A percentile compares a stretch with the other conserved stretches of the same genome.
These are phyloP conservation scores for Globodera rostochiensis DNA, from an alignment of 1,140 invertebrate species.

Conservation along the genomic window DNA sequence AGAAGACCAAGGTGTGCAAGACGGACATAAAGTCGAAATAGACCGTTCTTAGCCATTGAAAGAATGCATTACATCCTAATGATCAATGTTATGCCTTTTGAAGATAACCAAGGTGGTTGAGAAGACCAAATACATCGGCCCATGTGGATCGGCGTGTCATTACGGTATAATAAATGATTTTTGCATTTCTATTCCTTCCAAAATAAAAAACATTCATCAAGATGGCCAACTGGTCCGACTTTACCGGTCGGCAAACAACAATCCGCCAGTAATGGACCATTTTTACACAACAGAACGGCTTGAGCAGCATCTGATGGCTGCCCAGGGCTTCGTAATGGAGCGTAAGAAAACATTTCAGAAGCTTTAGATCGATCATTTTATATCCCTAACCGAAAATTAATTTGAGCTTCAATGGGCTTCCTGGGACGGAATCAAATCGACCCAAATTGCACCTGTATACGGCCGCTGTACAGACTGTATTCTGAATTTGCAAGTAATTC, in stretches of 20 bases:
- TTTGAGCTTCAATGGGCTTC: constrained; percentile 54
- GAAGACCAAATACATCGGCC: constrained; percentile 41
- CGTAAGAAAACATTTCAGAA: constrained; percentile 15
- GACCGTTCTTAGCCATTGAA: too few relatives aligned
- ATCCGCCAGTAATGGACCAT: constrained; percentile 50
- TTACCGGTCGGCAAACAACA: constrained; percentile 50
- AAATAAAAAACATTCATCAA: not conserved
- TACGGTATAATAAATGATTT: constrained; percentile 28
- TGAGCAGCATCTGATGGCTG: constrained; percentile 47
- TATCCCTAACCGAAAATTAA: not conserved
- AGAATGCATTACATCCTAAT: too few relatives aligned
- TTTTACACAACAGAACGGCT: constrained; percentile 58
- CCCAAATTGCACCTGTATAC: constrained; percentile 47
- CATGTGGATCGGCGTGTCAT: constrained; percentile 41
- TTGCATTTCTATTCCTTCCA: not conserved
- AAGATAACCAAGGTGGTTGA: constrained; percentile 36
- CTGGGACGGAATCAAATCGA: constrained; percentile 46
- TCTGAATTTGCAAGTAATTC: constrained; percentile 51
- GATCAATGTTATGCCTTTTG: not conserved
- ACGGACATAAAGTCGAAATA: not conserved
- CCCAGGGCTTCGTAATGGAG: constrained; percentile 54
- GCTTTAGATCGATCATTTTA: too few relatives aligned
- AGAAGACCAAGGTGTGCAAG: constrained; percentile 18
- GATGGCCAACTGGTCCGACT: constrained; percentile 46
- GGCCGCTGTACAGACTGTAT: constrained; percentile 53